Conservation (phyloP, 2,113 vertebrate genomes). For the Physeter macrocephalus region DNA sequence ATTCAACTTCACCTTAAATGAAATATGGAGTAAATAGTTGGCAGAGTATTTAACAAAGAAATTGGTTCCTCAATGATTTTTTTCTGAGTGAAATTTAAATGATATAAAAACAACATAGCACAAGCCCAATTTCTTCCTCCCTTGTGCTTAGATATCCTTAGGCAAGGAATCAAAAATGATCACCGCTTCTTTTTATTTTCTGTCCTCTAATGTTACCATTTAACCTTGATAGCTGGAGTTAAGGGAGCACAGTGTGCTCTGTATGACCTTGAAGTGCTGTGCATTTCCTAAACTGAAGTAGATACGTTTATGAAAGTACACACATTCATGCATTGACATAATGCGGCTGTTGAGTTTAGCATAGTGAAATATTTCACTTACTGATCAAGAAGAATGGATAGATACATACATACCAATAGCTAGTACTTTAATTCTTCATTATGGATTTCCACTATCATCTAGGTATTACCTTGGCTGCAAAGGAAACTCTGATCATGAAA, state of each 20-base stretch:
- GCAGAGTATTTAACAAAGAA: slow-evolving; percentile 45
- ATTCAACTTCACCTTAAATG: slow-evolving; percentile 54
- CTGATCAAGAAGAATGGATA: too few relatives aligned
- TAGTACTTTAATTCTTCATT: not conserved
- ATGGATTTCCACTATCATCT: not conserved
- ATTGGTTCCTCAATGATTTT: slow-evolving; percentile 15
- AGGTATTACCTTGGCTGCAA: not conserved
- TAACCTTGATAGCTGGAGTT: not conserved
- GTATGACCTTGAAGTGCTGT: not conserved
- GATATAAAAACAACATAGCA: not conserved
- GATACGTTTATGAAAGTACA: not conserved
- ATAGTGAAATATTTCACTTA: not conserved
- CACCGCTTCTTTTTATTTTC: not conserved
- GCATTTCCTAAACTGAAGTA: not conserved
- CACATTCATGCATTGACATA: not conserved
- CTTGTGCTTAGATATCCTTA: not conserved
- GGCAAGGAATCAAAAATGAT: not conserved
- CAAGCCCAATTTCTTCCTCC: not conserved
- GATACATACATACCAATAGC: rapidly evolving
- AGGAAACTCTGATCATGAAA: not conserved
- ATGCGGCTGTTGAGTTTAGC: not conserved
- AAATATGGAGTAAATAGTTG: slow-evolving; percentile 47
- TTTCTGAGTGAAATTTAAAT: slow-evolving; percentile 29
- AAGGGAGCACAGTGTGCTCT: not conserved
- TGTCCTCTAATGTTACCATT: not conserved